A percentile compares a stretch with the other conserved stretches of the same genome.
Evolutionary conservation across 2,113 vertebrate species (phyloP).

Genomic region (Crotalus tigris): DNA sequence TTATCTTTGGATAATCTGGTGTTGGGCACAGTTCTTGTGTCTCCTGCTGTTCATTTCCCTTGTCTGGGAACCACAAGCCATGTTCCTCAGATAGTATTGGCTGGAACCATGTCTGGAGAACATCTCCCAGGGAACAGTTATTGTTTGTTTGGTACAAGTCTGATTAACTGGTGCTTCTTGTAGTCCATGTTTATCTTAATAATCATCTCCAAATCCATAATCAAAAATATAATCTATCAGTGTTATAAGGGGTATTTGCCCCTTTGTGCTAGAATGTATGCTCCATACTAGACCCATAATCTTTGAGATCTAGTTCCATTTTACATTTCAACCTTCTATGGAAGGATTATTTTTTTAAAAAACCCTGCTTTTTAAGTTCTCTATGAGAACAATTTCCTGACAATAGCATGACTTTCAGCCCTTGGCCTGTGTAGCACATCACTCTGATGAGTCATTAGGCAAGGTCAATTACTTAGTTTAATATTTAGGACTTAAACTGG

Average conservation of each 20-base stretch:
- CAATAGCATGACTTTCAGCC: too few relatives aligned
- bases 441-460: too few relatives aligned
- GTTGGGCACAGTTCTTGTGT: neutral
- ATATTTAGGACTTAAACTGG: too few relatives aligned
- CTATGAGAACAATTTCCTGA: too few relatives aligned
- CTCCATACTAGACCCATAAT: too few relatives aligned
- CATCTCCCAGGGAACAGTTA: neutral
- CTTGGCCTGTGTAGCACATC: too few relatives aligned
- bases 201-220: neutral
- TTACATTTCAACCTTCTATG: neutral
- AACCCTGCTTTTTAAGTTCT: too few relatives aligned
- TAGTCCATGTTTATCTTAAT: neutral
- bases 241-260: too few relatives aligned
- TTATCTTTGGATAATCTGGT: neutral
- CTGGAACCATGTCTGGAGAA: neutral
- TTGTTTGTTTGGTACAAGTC: neutral
- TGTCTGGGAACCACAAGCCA: neutral
- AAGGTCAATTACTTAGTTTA: too few relatives aligned
- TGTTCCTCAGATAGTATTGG: neutral
- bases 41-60: neutral
- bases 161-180: neutral
- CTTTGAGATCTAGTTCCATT: neutral
- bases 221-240: neutral
- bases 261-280: neutral
- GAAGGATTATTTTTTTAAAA: too few relatives aligned